Base-by-base conservation (phyloP, 2,113 vertebrate species). In the Gymnocephalus cernua region DNA sequence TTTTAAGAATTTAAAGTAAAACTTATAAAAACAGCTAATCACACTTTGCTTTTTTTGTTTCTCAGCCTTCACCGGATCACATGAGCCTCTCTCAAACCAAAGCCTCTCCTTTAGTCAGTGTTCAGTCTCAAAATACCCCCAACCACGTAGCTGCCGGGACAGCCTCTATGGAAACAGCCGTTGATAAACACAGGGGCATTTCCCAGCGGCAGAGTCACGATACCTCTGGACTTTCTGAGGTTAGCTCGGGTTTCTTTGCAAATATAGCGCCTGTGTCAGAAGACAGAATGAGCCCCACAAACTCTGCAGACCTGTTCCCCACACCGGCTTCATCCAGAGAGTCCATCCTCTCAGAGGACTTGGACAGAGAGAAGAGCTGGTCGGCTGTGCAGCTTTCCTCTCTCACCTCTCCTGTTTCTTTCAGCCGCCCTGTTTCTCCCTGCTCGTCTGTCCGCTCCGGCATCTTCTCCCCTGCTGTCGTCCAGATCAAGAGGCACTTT, bases 391-490 rank as follows among this genome's bases (percentile, higher is more conserved):
- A 11, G 66, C 73, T 81, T 23, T 93, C 91, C 54, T 80, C 82
- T 1, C 74, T 89, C 0, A 58, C 69, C 27, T 95, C 94, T 35
- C 90, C 93, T 1, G 38, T 19, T 13, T 91, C 90, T 1, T 76
- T 94, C 65, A 94, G 92, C 74, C 79, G 86, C 75, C 91, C 92
- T 4, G 84, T 83, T 23, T 93, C 95, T 2, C 93, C 86, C 0
- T 82, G 92, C 81, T 95, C 95, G 70, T 95, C 95, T 25, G 85
- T 93, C 74, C 94, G 77, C 74, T 93, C 93, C 0, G 94, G 93
- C 1, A 2, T 92, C 56, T 95, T 97, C 67, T 92, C 95, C 2
- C 95, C 96, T 29, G 82, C 96, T 50, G 96, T 97, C 4, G 80
- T 97, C 21, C 93, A 90, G 38, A 84, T 98, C 74, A 91, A 91